phyloP scores from a whole-genome alignment of 2,113 vertebrate species.

The Calidris pygmaea region DNA sequence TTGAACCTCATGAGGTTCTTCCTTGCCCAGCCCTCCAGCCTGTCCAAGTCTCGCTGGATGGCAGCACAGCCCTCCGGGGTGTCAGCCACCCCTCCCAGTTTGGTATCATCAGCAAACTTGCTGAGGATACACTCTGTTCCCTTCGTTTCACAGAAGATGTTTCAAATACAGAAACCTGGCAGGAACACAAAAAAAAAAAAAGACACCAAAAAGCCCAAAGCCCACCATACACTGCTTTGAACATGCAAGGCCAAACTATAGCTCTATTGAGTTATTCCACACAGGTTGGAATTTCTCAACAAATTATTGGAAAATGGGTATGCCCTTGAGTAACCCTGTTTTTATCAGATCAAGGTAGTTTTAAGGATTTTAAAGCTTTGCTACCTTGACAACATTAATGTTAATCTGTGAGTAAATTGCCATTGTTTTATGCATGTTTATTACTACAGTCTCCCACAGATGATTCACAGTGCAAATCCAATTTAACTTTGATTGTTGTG shows the following conservation, averaged over 20 bases:
- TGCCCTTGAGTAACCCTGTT: not conserved
- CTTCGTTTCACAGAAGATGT: not conserved
- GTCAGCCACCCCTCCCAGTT: too few species aligned
- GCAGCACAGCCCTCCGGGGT: too few species aligned
- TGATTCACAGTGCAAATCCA: not conserved
- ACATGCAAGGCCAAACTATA: not conserved
- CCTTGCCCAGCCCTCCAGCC: too few species aligned
- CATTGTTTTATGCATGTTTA: not conserved
- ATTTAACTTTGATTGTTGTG: not conserved
- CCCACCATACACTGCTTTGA: rapidly evolving
- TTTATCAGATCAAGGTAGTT: not conserved
- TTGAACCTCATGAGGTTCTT: too few species aligned
- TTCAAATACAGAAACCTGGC: not conserved
- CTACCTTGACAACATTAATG: not conserved
- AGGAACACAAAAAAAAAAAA: not conserved
- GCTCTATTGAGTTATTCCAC: not conserved
- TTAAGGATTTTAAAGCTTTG: not conserved
- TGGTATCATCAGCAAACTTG: too few species aligned
- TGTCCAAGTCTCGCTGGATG: too few species aligned
- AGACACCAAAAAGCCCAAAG: not conserved
- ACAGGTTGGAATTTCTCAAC: not conserved
- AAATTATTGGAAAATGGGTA: not conserved
- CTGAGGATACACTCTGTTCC: too few species aligned
- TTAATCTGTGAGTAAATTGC: not conserved
- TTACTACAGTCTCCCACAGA: not conserved